Conservation (phyloP, 2,113 vertebrate genomes). For the Cheilinus undulatus region DNA sequence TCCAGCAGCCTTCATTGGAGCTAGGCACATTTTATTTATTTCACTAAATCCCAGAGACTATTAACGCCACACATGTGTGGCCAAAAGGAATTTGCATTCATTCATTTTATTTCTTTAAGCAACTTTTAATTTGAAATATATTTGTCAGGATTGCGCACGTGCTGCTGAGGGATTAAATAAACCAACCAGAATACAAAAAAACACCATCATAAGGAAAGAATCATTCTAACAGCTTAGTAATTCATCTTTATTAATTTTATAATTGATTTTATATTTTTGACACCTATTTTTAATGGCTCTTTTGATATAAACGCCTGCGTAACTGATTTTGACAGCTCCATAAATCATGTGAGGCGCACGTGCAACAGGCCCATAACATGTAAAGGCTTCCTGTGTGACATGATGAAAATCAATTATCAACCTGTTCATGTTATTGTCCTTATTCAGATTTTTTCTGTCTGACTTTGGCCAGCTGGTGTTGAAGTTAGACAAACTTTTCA, state of each 20-base stretch:
- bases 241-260: background rate
- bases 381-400: background rate
- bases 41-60: background rate
- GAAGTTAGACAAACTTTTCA: background rate
- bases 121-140: too few species aligned
- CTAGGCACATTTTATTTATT: conserved; percentile 34
- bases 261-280: background rate
- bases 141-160: too few species aligned
- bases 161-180: too few species aligned
- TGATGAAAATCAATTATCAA: conserved; percentile 37
- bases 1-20: conserved; percentile 30
- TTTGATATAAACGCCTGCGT: background rate
- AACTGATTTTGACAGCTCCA: conserved; percentile 29
- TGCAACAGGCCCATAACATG: conserved; percentile 48
- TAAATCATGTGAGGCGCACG: conserved; percentile 43
- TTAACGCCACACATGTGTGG: background rate
- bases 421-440: background rate
- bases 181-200: too few species aligned
- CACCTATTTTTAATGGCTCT: background rate
- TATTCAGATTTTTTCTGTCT: too few species aligned
- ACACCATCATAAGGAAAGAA: too few species aligned
- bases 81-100: background rate
- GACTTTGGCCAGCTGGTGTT: background rate
- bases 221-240: too few species aligned
- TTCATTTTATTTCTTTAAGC: background rate